phyloP scores from a whole-genome alignment of 2,888 invertebrate genomes.

The Nemoura dubitans region DNA sequence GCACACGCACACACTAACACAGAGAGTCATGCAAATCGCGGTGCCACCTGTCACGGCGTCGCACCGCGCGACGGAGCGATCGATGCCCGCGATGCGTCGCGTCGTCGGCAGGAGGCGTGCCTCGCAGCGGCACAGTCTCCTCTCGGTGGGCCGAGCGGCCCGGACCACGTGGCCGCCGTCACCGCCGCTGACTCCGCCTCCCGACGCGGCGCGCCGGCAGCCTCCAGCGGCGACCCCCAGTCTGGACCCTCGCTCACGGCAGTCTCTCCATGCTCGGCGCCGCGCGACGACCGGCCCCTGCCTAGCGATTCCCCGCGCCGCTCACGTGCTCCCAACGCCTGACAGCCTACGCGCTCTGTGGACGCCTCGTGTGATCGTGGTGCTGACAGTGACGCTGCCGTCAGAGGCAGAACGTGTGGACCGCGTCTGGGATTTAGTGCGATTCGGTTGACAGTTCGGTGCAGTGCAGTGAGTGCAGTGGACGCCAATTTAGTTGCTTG shows the following conservation, averaged over 20 bases:
- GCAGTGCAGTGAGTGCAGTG: not conserved
- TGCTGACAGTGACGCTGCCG: not conserved
- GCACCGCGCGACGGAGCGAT: slow-evolving; percentile 22
- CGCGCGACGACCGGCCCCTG: not conserved
- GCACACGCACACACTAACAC: not conserved
- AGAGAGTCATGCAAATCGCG: not conserved
- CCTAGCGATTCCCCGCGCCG: not conserved
- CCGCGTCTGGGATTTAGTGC: not conserved
- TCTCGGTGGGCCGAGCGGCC: not conserved
- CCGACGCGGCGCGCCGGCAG: slow-evolving; percentile 39
- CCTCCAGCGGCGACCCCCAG: slow-evolving; percentile 33
- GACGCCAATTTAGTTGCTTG: not conserved
- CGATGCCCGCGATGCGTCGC: slow-evolving; percentile 24
- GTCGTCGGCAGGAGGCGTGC: slow-evolving; percentile 41
- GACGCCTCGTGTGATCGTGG: not conserved
- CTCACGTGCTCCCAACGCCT: not conserved
- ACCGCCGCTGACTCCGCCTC: slow-evolving; percentile 48
- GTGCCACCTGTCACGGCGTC: not conserved
- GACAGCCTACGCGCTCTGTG: not conserved
- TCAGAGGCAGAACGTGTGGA: not conserved
- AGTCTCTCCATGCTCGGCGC: not conserved
- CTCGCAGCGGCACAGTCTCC: slow-evolving; percentile 37
- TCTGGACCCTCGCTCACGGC: not conserved
- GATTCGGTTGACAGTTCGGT: not conserved
- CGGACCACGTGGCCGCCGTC: slow-evolving; percentile 40